phyloP scores from a whole-genome alignment of 2,113 vertebrate genomes.

The Notarius quadriscutis region DNA sequence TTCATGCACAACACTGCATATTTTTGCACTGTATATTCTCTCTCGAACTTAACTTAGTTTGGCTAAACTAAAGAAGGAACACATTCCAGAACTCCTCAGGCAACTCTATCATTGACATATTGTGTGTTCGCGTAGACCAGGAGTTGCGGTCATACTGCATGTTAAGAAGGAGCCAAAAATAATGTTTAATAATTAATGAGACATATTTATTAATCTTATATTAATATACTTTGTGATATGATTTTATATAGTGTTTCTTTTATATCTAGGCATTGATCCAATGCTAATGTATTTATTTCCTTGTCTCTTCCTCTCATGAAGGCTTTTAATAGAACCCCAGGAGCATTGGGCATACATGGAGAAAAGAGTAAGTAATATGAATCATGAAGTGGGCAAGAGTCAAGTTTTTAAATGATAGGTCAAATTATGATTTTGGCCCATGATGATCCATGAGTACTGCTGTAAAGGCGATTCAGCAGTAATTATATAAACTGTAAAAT shows the following conservation, averaged over 20 bases:
- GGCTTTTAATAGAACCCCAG: slow-evolving; percentile 95
- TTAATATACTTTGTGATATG: too few species aligned
- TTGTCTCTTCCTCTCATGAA: slow-evolving; percentile 58
- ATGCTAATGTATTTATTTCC: background rate
- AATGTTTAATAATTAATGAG: background rate
- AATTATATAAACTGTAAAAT: background rate
- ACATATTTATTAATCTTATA: background rate
- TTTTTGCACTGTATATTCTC: too few species aligned
- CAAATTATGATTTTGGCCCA: background rate
- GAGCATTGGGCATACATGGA: slow-evolving; percentile 84
- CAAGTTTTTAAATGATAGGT: background rate
- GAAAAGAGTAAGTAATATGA: slow-evolving; percentile 80
- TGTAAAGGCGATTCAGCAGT: background rate
- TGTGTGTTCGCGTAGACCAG: background rate
- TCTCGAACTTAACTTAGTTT: background rate
- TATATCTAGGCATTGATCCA: background rate
- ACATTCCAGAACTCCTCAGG: slow-evolving; percentile 20
- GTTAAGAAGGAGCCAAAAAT: background rate
- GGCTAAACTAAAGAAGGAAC: background rate
- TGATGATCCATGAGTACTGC: background rate
- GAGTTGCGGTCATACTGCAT: background rate
- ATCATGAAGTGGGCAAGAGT: background rate
- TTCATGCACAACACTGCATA: too few species aligned
- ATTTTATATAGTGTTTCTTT: background rate
- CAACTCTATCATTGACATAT: background rate